phyloP scores from a whole-genome alignment of 2,888 invertebrate species.

The Pandemis corylana region DNA sequence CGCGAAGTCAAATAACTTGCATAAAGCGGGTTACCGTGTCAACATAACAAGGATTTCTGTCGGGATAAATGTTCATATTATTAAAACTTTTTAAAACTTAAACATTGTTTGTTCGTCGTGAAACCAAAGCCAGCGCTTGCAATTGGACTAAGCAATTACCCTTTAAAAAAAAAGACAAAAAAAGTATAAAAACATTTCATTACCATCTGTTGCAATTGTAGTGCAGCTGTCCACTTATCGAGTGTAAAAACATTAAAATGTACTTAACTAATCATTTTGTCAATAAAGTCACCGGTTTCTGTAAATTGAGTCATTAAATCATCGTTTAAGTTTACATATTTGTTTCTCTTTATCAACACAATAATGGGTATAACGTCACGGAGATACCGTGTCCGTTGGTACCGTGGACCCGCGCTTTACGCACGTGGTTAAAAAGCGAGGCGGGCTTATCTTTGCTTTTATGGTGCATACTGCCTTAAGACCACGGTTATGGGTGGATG shows the following conservation, averaged over 20 bases:
- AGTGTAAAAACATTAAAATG: constrained; percentile 2
- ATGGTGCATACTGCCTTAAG: constrained; percentile 67
- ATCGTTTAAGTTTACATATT: not conserved
- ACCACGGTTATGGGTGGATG: constrained; percentile 53
- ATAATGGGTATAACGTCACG: not conserved
- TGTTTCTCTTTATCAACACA: constrained; percentile 9
- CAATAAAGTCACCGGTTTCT: constrained; percentile 9
- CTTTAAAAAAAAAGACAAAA: not conserved
- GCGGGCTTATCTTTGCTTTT: constrained; percentile 76
- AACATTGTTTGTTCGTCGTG: not conserved
- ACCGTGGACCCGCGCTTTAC: constrained; percentile 47
- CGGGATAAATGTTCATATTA: not conserved
- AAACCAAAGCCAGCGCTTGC: not conserved
- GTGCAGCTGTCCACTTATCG: not conserved
- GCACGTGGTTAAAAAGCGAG: constrained; percentile 69
- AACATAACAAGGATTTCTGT: not conserved
- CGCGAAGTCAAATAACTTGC: not conserved
- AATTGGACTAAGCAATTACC: not conserved
- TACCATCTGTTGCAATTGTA: not conserved
- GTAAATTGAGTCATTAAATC: constrained; percentile 23
- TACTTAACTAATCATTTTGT: constrained; percentile 3
- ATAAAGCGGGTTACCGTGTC: not conserved
- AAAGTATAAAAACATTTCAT: not conserved
- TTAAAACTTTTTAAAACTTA: not conserved
- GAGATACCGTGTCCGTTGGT: constrained; percentile 46